phyloP scores from a whole-genome alignment of 2,888 invertebrate species.

The Ferrisia virgata region DNA sequence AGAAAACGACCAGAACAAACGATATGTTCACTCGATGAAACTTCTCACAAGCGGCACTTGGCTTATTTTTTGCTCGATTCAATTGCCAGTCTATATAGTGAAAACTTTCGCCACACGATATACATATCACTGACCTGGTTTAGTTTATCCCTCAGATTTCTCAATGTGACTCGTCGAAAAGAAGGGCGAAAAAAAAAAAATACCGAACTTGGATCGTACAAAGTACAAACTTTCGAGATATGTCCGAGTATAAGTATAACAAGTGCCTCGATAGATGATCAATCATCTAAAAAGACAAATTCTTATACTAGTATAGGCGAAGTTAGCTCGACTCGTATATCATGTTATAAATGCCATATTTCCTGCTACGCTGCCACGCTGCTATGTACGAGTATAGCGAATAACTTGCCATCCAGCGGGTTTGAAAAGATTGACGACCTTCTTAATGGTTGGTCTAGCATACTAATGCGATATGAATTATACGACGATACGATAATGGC shows the following conservation, averaged over 20 bases:
- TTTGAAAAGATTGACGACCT: conserved; percentile 10
- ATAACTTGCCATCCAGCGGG: not conserved
- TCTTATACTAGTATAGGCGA: not conserved
- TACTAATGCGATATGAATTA: not conserved
- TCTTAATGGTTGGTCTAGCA: not conserved
- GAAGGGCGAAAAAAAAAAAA: not conserved
- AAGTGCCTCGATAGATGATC: not conserved
- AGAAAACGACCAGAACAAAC: no score
- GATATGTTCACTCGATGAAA: no score
- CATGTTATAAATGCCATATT: conserved; percentile 1
- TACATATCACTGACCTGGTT: no score
- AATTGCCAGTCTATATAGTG: no score
- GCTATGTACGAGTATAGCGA: no score
- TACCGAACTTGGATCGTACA: not conserved
- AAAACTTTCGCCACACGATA: no score
- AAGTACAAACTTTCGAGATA: not conserved
- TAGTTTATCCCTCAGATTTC: no score
- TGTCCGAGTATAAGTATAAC: not conserved
- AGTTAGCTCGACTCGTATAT: not conserved
- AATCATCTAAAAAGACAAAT: conserved; percentile 4
- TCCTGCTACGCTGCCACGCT: no score
- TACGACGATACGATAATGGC: not conserved
- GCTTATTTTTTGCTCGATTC: no score
- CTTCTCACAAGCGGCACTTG: no score
- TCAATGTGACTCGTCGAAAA: not conserved